Evolutionary conservation across 2,797 vertebrate species (phyloP).

Genomic region (Sparidentex hasta): DNA sequence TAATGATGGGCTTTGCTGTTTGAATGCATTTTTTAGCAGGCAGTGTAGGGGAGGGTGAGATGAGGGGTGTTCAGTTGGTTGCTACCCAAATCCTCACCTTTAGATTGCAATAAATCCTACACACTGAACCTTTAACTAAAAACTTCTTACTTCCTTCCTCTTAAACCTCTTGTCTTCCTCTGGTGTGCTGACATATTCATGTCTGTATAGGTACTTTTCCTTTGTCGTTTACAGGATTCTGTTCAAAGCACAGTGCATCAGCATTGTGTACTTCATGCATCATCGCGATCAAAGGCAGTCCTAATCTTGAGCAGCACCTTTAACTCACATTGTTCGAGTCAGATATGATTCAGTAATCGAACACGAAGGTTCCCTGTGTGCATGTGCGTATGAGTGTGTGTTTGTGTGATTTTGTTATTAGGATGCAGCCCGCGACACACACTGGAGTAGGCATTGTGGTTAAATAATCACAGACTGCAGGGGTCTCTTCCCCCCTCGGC

Average conservation of each 20-base stretch:
- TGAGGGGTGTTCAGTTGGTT: no score
- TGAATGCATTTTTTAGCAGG: no score
- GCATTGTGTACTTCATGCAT: neutral
- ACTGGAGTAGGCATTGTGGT: slow-evolving; percentile 65
- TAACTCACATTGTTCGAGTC: slow-evolving; percentile 38
- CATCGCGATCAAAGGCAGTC: slow-evolving; percentile 22
- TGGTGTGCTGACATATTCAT: neutral
- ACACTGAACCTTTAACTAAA: no score
- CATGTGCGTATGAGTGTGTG: slow-evolving; percentile 20
- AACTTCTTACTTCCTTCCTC: neutral
- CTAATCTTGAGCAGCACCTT: slow-evolving; percentile 5
- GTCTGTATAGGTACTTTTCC: neutral
- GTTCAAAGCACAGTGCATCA: neutral
- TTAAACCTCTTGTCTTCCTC: neutral
- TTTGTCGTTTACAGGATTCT: neutral
- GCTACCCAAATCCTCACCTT: no score
- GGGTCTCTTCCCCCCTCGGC: slow-evolving; percentile 73
- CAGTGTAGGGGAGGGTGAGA: no score
- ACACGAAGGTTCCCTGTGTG: neutral
- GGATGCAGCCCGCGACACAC: slow-evolving; percentile 69
- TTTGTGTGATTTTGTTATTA: slow-evolving; percentile 64
- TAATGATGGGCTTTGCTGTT: no score
- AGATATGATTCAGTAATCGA: slow-evolving; percentile 31
- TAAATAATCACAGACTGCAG: slow-evolving; percentile 80
- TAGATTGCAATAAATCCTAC: no score